phyloP scores from a whole-genome alignment of 2,113 vertebrate species.

The Aspidoscelis tigris region DNA sequence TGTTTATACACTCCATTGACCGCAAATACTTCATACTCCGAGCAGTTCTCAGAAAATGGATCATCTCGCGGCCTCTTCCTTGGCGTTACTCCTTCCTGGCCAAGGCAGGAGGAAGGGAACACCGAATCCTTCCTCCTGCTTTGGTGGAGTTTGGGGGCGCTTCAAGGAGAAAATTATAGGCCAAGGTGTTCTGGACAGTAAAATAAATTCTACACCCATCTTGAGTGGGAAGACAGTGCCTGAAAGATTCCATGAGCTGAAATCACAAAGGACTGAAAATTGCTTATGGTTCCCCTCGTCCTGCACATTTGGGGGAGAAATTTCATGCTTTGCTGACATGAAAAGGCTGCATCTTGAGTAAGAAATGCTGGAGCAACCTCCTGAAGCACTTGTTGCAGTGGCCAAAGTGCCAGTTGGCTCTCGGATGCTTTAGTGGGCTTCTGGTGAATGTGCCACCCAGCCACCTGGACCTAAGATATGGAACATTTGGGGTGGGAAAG shows the following conservation, averaged over 20 bases:
- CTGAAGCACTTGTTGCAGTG: background rate
- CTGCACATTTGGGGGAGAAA: background rate
- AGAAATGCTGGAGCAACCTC: too few relatives aligned
- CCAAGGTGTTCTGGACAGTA: background rate
- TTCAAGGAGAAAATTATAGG: background rate
- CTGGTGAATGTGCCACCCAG: too few relatives aligned
- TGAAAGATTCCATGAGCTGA: background rate
- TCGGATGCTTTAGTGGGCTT: too few relatives aligned
- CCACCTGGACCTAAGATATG: too few relatives aligned
- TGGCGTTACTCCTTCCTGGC: too few relatives aligned
- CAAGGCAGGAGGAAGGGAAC: too few relatives aligned
- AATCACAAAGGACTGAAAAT: background rate
- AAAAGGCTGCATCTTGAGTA: background rate
- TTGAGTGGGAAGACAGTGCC: too few relatives aligned
- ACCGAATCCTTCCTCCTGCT: rapidly evolving
- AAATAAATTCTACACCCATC: background rate
- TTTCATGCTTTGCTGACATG: background rate
- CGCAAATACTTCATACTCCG: background rate
- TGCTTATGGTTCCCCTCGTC: background rate
- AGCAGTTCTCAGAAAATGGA: background rate
- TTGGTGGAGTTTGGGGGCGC: too few relatives aligned
- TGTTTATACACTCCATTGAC: background rate
- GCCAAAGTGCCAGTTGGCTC: background rate
- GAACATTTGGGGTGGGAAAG: too few relatives aligned
- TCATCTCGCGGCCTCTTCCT: too few relatives aligned